phyloP scores from a whole-genome alignment of 1,140 invertebrate genomes.

The Aculops lycopersici region DNA sequence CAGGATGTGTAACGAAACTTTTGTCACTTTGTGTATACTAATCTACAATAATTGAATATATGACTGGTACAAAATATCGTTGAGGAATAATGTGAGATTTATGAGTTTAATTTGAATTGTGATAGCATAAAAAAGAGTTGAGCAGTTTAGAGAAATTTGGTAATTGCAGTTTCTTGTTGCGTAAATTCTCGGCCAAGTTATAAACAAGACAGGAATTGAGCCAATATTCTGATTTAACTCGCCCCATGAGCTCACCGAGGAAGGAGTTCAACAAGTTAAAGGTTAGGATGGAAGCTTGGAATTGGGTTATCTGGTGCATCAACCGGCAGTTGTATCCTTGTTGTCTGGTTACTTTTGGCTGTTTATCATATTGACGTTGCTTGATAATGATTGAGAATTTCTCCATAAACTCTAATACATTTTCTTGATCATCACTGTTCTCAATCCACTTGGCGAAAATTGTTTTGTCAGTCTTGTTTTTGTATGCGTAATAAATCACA shows the following conservation, averaged over 20 bases:
- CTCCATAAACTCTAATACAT: too few species aligned
- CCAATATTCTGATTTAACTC: background rate
- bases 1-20: too few species aligned
- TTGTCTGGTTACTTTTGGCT: background rate
- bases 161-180: too few species aligned
- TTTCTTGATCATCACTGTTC: background rate
- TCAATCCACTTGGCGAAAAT: background rate
- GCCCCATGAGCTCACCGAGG: background rate
- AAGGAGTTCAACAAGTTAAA: background rate
- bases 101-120: too few species aligned
- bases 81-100: too few species aligned
- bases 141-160: too few species aligned
- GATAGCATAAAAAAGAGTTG: too few species aligned
- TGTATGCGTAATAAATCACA: background rate
- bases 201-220: background rate
- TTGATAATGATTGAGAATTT: too few species aligned
- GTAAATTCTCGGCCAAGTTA: too few species aligned
- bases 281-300: background rate
- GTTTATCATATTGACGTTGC: background rate
- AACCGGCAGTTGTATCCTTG: background rate
- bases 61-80: too few species aligned
- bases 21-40: too few species aligned
- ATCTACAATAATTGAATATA: too few species aligned
- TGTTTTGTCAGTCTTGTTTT: background rate
- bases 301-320: background rate